phyloP scores from a whole-genome alignment of 2,113 vertebrate genomes.

The Malurus melanocephalus region DNA sequence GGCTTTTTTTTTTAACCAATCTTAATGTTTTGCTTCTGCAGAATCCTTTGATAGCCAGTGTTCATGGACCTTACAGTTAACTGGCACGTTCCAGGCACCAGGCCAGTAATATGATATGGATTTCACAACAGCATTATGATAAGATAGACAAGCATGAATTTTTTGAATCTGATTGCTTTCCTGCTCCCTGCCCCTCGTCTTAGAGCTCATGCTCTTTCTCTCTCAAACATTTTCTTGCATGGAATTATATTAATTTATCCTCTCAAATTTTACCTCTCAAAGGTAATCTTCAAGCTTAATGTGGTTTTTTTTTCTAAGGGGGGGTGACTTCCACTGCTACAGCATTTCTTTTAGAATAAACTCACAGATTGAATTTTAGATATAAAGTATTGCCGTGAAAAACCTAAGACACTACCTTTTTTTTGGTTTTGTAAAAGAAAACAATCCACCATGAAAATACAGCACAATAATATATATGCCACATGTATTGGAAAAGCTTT shows the following conservation, averaged over 20 bases:
- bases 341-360: background rate
- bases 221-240: background rate
- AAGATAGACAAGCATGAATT: constrained; percentile 18
- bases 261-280: background rate
- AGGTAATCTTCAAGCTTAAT: background rate
- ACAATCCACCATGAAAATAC: background rate
- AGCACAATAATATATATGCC: background rate
- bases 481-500: background rate
- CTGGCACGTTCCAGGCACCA: constrained; percentile 14
- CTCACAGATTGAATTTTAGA: background rate
- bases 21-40: background rate
- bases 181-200: background rate
- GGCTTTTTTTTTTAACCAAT: background rate
- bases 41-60: background rate
- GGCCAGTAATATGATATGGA: constrained; percentile 37
- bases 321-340: background rate
- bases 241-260: background rate
- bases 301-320: background rate
- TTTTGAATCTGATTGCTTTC: constrained; percentile 5
- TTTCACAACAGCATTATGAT: constrained; percentile 24
- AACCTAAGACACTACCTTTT: background rate
- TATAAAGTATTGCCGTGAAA: background rate
- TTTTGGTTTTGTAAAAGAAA: background rate
- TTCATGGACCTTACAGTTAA: constrained; percentile 5
- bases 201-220: background rate